Evolutionary conservation across 2,888 invertebrate species (phyloP), one percentile per base, ranked within the genome.

Genomic region (Brachylomia viminalis): DNA sequence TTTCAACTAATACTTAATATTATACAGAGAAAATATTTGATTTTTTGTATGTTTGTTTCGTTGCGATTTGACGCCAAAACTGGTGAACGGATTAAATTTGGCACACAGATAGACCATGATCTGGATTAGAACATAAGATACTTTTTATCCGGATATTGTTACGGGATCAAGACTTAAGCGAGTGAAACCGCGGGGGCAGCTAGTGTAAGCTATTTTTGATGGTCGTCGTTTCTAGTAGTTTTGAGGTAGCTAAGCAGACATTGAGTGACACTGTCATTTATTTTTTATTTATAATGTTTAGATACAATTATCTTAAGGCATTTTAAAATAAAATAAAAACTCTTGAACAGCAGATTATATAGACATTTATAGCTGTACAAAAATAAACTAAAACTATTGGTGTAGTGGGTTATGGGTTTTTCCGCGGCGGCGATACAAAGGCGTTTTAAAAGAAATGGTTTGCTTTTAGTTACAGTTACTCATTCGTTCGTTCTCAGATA

Each of bases 241-340:
- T 2, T 10, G 49, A 27, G 20, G 13, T 27, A 56, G 2, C 33
- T 65, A 1, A 4, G 13, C 8, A 15, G 0, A 17, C 20, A 54
- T n/a, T 54, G 11, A 11, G 0, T 17, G 42, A 10, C 5, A 15
- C 17, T n/a, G 62, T 49, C 38, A 47, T 42, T 64, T 5, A 27
- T n/a, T 56, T 69, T 56, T 68, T 74, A 30, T 17, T 62, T 30
- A 49, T 33, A 49, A 69, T 69, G 23, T 20, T 17, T 13, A 47
- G 0, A 20, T 56, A n/a, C 23, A 17, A 45, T 72, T 52, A 20
- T 7, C 1, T 2, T 56, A 33, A n/a, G 17, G 5, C 10, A 59
- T 13, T 17, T 17, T 23, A 7, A 45, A 23, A 45, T 20, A 30
- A 69, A 49, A n/a, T n/a, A 61, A 33, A 47, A n/a, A 67, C 27